A percentile compares a stretch with the other conserved stretches of the same genome.
Evolutionary conservation across 2,113 vertebrate species (phyloP).

Genomic region (Gila orcuttii): DNA sequence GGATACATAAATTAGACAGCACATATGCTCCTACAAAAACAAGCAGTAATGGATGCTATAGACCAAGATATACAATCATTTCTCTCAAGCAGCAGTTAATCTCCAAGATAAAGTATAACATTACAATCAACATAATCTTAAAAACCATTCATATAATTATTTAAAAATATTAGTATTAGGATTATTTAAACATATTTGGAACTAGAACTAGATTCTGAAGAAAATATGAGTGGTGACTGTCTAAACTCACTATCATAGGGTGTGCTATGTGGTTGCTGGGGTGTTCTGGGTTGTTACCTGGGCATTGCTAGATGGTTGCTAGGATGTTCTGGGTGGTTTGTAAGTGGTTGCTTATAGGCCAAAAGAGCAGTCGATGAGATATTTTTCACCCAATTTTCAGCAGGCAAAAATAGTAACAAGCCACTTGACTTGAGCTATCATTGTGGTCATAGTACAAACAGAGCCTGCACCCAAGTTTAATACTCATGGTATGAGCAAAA

Average conservation of each 20-base stretch:
- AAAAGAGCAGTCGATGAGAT: neutral
- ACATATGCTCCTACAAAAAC: constrained; percentile 31
- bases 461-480: neutral
- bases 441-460: neutral
- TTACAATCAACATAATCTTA: constrained; percentile 2
- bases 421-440: neutral
- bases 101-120: constrained; percentile 1
- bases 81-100: neutral
- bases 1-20: constrained; percentile 29
- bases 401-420: neutral
- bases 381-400: neutral
- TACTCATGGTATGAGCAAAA: neutral
- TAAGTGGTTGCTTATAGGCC: neutral
- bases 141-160: constrained; percentile 5
- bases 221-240: neutral
- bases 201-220: neutral
- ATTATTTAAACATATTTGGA: neutral
- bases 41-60: constrained; percentile 19
- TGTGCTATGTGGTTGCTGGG: neutral
- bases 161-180: constrained; percentile 11
- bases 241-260: neutral
- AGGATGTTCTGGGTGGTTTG: neutral
- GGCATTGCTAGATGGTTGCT: no score
- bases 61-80: constrained; percentile 22
- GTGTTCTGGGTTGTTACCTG: neutral